Base-by-base conservation (phyloP, 1,140 invertebrate species). In the Lordiphosa mommai region DNA sequence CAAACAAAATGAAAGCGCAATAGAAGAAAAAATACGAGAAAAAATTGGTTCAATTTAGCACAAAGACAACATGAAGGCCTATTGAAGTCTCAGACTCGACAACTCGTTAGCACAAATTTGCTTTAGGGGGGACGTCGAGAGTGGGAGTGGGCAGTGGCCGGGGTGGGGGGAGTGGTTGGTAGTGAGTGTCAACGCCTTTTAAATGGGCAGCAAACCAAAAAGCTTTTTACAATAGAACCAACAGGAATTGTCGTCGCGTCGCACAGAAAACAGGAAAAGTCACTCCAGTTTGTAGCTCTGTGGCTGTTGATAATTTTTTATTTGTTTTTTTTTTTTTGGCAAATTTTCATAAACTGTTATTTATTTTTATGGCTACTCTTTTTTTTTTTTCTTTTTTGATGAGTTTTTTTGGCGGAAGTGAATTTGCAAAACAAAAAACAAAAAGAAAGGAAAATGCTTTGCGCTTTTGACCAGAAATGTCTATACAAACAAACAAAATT, bases 281-380 rank as follows among this genome's bases (percentile, higher is more conserved):
- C 74, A 72, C 67, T 74, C 56, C 57, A 61, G 17, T 40, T 46
- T 33, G 14, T 65, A 12, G 10, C 29, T 23, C 46, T 16, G 38
- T 32, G 33, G 55, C 30, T 59, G 48, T 23, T 60, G 29, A 37
- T 61, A 27, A 13, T 47, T 30, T 61, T 38, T 52, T 38, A 17
- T 40, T 63, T 32, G 48, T 65, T 57, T 77, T 56, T 66, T 77
- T 61, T 79, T 80, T 68, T 67, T 86, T 86, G 80, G 80, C 80
- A 86, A 86, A 86, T 86, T 86, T 86, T 84, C 72, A 86, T 84
- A 82, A 74, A 86, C 76, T 84, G 77, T 77, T 84, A 80, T 82
- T 80, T 84, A 80, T 80, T 84, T 80, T 72, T 72, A 80, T 73
- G 63, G 77, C 60, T 61, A 65, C 61, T 13, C 2, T 66, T 66